These are phyloP conservation scores for Automeris io DNA, from an alignment of 2,888 invertebrate species.

Conservation along the genomic window DNA sequence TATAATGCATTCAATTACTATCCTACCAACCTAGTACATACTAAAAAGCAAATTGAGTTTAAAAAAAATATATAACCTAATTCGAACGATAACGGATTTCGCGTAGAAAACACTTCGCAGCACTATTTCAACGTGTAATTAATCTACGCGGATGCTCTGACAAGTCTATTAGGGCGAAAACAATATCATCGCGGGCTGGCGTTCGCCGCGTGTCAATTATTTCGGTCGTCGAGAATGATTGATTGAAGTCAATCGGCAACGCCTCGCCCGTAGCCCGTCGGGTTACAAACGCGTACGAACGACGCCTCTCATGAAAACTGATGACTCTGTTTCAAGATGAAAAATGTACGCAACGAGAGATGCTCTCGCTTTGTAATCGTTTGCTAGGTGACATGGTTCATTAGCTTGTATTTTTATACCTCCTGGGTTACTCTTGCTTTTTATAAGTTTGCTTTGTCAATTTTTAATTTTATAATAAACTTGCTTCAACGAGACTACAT, in stretches of 20 bases:
- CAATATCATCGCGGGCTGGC: conserved; percentile 39
- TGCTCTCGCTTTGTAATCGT: background rate
- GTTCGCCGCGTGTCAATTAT: conserved; percentile 47
- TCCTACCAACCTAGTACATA: no score
- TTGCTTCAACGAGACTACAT: no score
- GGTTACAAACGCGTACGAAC: conserved; percentile 5
- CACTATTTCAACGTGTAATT: conserved; percentile 31
- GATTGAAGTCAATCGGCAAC: conserved; percentile 33
- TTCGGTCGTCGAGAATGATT: conserved; percentile 36
- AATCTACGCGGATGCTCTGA: conserved; percentile 45
- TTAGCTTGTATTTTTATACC: no score
- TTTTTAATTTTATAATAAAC: no score
- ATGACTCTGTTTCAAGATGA: background rate
- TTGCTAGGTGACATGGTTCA: no score
- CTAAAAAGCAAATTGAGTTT: no score
- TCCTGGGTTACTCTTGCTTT: no score
- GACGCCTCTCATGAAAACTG: conserved; percentile 1
- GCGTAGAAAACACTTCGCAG: background rate
- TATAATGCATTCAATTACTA: no score
- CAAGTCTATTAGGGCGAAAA: conserved; percentile 54
- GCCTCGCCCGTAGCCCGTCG: background rate
- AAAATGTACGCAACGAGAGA: background rate
- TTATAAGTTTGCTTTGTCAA: no score
- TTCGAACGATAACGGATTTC: no score
- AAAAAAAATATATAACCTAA: no score